Conservation (phyloP, 2,113 vertebrate species). For the Laticauda laticaudata region DNA sequence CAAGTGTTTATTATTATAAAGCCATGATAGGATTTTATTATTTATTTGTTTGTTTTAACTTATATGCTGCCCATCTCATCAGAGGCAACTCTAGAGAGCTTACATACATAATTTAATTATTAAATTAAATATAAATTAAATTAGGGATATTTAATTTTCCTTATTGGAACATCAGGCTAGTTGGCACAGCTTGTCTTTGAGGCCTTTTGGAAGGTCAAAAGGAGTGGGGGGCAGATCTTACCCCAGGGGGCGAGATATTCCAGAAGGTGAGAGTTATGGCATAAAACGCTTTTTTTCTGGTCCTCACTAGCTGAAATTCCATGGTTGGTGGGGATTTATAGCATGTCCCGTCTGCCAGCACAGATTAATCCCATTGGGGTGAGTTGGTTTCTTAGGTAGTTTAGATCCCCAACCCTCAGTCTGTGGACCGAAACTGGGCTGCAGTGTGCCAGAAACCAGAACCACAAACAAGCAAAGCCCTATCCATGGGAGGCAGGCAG, state of each 20-base stretch:
- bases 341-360: neutral
- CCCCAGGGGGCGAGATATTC: neutral
- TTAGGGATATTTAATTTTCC: too few relatives aligned
- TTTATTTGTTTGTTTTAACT: too few relatives aligned
- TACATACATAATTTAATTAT: too few relatives aligned
- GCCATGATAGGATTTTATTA: neutral
- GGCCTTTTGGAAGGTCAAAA: neutral
- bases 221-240: too few relatives aligned
- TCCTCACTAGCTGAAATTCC: neutral
- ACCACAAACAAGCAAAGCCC: too few relatives aligned
- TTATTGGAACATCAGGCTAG: neutral
- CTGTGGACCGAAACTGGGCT: too few relatives aligned
- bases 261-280: neutral
- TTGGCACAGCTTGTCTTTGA: neutral
- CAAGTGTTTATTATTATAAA: neutral
- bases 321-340: neutral
- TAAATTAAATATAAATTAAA: too few relatives aligned
- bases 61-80: too few relatives aligned
- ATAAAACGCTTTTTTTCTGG: neutral
- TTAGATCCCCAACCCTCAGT: neutral
- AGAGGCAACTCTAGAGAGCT: too few relatives aligned
- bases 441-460: too few relatives aligned
- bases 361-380: neutral
- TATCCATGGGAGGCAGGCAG: too few relatives aligned
- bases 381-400: neutral